Evolutionary conservation across 2,888 invertebrate genomes (phyloP), one percentile per base, ranked within the genome.

Genomic region (Xestia xanthographa): DNA sequence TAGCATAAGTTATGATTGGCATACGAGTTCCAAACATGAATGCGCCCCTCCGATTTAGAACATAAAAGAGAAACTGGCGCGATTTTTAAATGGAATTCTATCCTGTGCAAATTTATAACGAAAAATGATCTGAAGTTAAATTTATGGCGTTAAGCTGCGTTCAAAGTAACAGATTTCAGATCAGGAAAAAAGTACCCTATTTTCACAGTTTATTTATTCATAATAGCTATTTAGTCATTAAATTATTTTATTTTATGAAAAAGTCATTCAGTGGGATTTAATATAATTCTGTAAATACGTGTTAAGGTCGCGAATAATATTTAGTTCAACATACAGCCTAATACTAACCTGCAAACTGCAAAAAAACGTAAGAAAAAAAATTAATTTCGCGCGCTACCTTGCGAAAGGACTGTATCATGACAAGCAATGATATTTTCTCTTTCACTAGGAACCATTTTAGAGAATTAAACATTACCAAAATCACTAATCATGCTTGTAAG

Each of bases 1-100:
- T 83, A 79, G 86, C 82, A 79, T 86, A 85, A 75, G 77, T 79
- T 86, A 84, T 87, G 83, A 84, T 87, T 86, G 83, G 83, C 71
- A 72, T 81, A 81, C 78, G 83, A 84, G 84, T 84, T 77, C 78
- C 83, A 66, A 83, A 84, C 81, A 81, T 78, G 86, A 80, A 75
- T 65, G 75, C 74, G 77, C 80, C 73, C 78, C 81, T 72, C 76
- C 75, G 80, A 79, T 83, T 84, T 87, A 87, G 86, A 87, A 82
- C 69, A 80, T 77, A 75, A 82, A 86, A 82, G 85, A 76, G 86
- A 86, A 86, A 82, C 77, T 67, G 65, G n/a, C 26, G 69, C 41
- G 58, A 60, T 65, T 63, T 84, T 60, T 84, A 66, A 66, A 76
- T 69, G 14, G 43, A 79, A 63, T 58, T 62, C 53, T 62, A n/a